phyloP scores from a whole-genome alignment of 2,888 invertebrate genomes.

The Euplagia quadripunctaria region DNA sequence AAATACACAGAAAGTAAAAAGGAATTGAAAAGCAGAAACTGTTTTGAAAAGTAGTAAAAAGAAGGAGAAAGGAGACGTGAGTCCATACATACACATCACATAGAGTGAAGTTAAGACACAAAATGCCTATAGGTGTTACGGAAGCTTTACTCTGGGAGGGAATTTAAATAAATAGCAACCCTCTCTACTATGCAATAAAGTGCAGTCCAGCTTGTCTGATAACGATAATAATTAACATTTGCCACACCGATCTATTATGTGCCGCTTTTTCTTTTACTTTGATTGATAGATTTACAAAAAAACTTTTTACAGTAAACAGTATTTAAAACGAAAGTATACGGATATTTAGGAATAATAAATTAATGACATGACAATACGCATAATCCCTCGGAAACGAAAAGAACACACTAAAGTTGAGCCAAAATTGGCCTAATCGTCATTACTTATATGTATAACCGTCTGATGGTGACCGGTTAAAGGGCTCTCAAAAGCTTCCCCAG shows the following conservation, averaged over 20 bases:
- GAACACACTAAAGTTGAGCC: too few species aligned
- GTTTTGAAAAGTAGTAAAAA: too few species aligned
- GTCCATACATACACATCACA: too few species aligned
- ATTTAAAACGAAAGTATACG: not conserved
- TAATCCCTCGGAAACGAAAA: too few species aligned
- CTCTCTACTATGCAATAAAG: not conserved
- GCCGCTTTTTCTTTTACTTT: not conserved
- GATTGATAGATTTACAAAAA: not conserved
- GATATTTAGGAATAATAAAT: not conserved
- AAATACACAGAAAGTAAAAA: too few species aligned
- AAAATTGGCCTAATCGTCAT: too few species aligned
- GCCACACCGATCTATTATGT: not conserved
- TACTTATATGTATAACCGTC: too few species aligned
- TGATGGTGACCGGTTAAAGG: too few species aligned
- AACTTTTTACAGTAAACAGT: not conserved
- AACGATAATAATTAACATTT: not conserved
- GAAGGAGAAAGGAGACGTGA: not conserved
- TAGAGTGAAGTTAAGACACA: not conserved
- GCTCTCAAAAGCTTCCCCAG: too few species aligned
- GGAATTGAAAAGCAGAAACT: too few species aligned
- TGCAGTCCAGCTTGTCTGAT: not conserved
- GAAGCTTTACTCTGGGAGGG: not conserved
- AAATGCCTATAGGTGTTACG: not conserved
- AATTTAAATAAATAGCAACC: not conserved
- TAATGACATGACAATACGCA: not conserved